Base-by-base conservation (phyloP, 2,888 invertebrate species). In the Leistus spinibarbis region DNA sequence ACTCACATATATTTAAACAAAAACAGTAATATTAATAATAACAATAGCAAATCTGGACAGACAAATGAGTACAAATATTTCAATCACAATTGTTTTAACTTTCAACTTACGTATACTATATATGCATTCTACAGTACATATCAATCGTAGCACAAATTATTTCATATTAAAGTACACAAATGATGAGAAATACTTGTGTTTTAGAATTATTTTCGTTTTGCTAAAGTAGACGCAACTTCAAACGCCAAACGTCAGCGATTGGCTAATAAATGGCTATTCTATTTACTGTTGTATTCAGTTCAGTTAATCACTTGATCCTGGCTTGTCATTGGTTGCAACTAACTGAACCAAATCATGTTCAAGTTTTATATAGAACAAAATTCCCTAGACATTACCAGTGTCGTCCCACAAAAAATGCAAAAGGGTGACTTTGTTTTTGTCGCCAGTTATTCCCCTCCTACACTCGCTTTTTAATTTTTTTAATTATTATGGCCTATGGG, bases 121-220 rank as follows among this genome's bases (percentile, higher is more conserved):
- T 40, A 60, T 60, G 57, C 60, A 69, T 40, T 56, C 24, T n/a
- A 20, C 16, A 56, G 9, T 9, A n/a, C 40, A 60, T 40, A 40
- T 69, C 69, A 40, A 40, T 40, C 3, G 40, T 40, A 40, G 5
- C 5, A 40, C 7, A 40, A 40, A 40, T 40, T 40, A 40, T 13
- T 40, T 1, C 40, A 40, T 40, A 40, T 40, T 40, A 40, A n/a
- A 40, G 40, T 1, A 7, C 24, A n/a, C 20, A 27, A 72, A 23
- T 68, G 62, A 40, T 67, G 23, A 5, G 17, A 74, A 74, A 66
- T 57, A 23, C 40, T 57, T 74, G 22, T 62, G 54, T 68, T 60
- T 74, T 74, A 66, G 60, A 57, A 68, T 60, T 74, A 68, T 68
- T 74, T 68, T 74, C 67, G 74, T 67, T 68, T 74, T 62, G 62